Conservation (phyloP, 2,888 invertebrate species). For the Ecliptopera silaceata region DNA sequence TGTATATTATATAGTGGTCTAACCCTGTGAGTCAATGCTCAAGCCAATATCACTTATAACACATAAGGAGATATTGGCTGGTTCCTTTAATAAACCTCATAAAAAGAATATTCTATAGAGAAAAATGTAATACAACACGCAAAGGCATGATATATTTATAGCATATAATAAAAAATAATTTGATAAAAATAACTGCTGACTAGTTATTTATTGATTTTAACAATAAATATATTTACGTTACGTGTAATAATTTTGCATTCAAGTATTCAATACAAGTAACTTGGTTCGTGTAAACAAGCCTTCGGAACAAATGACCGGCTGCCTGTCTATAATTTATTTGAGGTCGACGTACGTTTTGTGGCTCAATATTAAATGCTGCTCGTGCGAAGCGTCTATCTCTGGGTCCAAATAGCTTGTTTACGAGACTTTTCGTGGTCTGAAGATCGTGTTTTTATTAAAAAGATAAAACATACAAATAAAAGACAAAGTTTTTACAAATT, state of each 20-base stretch:
- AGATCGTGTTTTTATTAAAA: not conserved
- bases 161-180: too few relatives aligned
- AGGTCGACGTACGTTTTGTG: constrained; percentile 42
- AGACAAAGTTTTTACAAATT: not conserved
- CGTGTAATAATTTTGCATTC: not conserved
- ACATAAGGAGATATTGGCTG: too few relatives aligned
- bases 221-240: too few relatives aligned
- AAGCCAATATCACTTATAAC: too few relatives aligned
- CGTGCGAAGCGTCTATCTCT: constrained; percentile 4
- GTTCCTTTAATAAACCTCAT: too few relatives aligned
- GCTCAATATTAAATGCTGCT: constrained; percentile 25
- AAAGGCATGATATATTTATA: too few relatives aligned
- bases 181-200: too few relatives aligned
- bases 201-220: too few relatives aligned
- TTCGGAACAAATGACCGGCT: constrained; percentile 47
- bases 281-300: not conserved
- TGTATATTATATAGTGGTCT: too few relatives aligned
- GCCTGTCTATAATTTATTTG: constrained; percentile 40
- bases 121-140: too few relatives aligned
- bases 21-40: too few relatives aligned
- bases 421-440: constrained; percentile 20
- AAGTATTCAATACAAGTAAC: not conserved
- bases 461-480: not conserved
- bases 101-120: too few relatives aligned
- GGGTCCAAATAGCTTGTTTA: constrained; percentile 27